Percentiles rank a stretch among this genome's conserved stretches.
Conservation (phyloP, 1,140 invertebrate species). For the Archivesica marissinica region DNA sequence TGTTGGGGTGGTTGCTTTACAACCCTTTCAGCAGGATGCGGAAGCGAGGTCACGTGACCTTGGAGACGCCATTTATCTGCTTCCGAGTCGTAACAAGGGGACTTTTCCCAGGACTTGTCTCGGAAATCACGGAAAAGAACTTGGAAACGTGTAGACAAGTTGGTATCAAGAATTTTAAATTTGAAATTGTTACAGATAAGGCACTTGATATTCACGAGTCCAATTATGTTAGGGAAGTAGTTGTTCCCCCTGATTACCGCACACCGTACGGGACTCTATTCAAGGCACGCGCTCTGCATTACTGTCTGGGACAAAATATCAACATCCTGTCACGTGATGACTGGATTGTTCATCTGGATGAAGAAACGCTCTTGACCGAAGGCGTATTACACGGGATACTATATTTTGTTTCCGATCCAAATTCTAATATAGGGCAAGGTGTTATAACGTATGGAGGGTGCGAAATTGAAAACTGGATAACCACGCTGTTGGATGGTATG, state of each 20-base stretch:
- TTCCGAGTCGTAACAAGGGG: conserved; percentile 97
- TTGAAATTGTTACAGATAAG: conserved; percentile 98
- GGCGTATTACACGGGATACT: conserved; percentile 93
- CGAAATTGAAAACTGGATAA: conserved; percentile 97
- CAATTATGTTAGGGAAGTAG: conserved; percentile 90
- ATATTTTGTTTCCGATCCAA: conserved; percentile 97
- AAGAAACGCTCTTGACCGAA: conserved; percentile 97
- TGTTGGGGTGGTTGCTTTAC: conserved; percentile 90
- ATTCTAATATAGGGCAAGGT: conserved; percentile 98
- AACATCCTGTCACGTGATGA: conserved; percentile 94
- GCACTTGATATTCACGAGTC: conserved; percentile 89
- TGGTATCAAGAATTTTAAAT: conserved; percentile 97
- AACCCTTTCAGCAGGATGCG: conserved; percentile 95
- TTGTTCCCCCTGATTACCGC: conserved; percentile 92
- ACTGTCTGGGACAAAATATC: conserved; percentile 94
- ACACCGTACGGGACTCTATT: conserved; percentile 96
- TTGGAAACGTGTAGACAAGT: conserved; percentile 94
- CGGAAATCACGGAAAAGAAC: conserved; percentile 93
- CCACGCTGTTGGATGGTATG: conserved; percentile 97
- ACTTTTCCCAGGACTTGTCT: conserved; percentile 95
- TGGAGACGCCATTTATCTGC: conserved; percentile 94
- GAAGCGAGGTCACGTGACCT: conserved; percentile 91
- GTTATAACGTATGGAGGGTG: conserved; percentile 98
- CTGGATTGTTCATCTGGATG: conserved; percentile 98
- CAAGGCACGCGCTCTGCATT: conserved; percentile 97